Base-by-base conservation (phyloP, 2,888 invertebrate species). In the Artemia sinica region DNA sequence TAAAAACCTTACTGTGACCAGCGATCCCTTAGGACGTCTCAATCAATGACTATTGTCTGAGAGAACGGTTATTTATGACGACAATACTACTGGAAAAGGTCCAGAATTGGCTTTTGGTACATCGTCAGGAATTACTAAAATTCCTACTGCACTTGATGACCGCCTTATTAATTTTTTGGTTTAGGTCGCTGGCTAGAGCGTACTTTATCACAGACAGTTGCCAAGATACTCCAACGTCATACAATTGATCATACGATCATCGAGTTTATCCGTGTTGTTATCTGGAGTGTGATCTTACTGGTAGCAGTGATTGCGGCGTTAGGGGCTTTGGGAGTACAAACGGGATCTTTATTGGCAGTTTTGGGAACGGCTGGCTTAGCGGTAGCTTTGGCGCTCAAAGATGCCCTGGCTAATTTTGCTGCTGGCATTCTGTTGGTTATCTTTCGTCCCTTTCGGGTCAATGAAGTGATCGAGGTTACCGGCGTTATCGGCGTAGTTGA, bases 191-290 rank as follows among this genome's bases (percentile, higher is more conserved):
- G n/a, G n/a, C n/a, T n/a, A n/a, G n/a, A n/a, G n/a, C n/a, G n/a
- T n/a, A n/a, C n/a, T n/a, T n/a, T n/a, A n/a, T n/a, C n/a, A n/a
- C n/a, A n/a, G n/a, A n/a, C n/a, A n/a, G n/a, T n/a, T n/a, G n/a
- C n/a, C n/a, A n/a, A n/a, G n/a, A n/a, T n/a, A n/a, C n/a, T n/a
- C n/a, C n/a, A n/a, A n/a, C n/a, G n/a, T n/a, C 72, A 83, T 86
- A 74, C 85, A 88, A 91, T 89, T 79, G 75, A 72, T 74, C 74
- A n/a, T 41, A 13, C 63, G 52, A 69, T 65, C 51, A 65, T 52
- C 9, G 58, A 18, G 65, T 58, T 13, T 12, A n/a, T 69, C 52
- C 12, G 13, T 13, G 52, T 13, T 13, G 13, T 12, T 13, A 12
- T 52, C 52, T 13, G 52, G 12, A 52, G 12, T 13, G 52, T 13